Base-by-base conservation (phyloP, 2,797 vertebrate genomes). In the Amniataba percoides region DNA sequence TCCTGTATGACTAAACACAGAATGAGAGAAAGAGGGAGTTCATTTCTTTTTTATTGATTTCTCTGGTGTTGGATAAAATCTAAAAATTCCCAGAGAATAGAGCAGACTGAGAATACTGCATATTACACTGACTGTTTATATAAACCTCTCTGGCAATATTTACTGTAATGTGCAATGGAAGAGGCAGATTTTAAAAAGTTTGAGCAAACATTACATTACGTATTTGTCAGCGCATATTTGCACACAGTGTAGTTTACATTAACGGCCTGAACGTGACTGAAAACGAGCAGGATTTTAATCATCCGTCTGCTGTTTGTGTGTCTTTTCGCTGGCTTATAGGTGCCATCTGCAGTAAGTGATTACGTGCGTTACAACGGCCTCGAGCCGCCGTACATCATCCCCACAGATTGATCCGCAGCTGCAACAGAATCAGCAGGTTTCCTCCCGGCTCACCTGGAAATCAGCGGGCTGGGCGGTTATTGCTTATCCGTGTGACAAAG, bases 391-490 rank as follows among this genome's bases (percentile, higher is more conserved):
- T 75, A 64, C 85, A 84, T 90, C 81, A 73, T 70, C 73, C 83
- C 77, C 49, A 42, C 62, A 67, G 79, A 91, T 80, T 88, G 81
- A 90, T 88, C 74, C 69, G 74, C 76, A 74, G 10, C 85, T 85
- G 78, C 73, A 82, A 62, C 78, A 76, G 73, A 77, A 90, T 90
- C 87, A 85, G 83, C 81, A 84, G 82, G 59, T 84, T 88, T 69
- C 36, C 72, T 82, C 64, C 73, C 7, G 45, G 55, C 71, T 71
- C 77, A 61, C 79, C 68, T 66, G 63, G 74, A 85, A 77, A 86
- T 71, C 79, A 52, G 64, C 2, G 25, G 27, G 52, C 78, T 58
- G 16, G 2, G 58, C 62, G 36, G 68, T 79, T 83, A 84, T 74
- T 77, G 59, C 73, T 88, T 76, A 77, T 89, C 70, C 66, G 36